phyloP scores from a whole-genome alignment of 2,888 invertebrate genomes.

The Tachystola acroxantha region DNA sequence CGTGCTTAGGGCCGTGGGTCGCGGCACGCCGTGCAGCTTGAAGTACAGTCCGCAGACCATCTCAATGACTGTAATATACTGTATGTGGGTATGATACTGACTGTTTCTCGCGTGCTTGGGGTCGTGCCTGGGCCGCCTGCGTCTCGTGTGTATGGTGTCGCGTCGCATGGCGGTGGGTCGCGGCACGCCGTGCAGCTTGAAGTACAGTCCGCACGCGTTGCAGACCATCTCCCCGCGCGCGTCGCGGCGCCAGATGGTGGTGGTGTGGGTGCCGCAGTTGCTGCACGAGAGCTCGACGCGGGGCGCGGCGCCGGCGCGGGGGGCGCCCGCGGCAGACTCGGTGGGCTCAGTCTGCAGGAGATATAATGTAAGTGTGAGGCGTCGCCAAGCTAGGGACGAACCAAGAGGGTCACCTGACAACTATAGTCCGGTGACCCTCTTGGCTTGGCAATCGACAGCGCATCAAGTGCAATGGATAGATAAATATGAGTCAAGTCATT shows the following conservation, averaged over 20 bases:
- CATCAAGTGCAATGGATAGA: no score
- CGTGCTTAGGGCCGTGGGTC: constrained; percentile 91
- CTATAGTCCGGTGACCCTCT: no score
- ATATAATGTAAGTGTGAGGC: no score
- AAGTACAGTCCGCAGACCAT: constrained; percentile 99
- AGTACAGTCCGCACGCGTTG: constrained; percentile 98
- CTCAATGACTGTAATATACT: no score
- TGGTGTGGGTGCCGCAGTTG: constrained; percentile 98
- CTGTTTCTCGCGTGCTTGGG: constrained; percentile 73
- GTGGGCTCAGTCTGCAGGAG: constrained; percentile 32
- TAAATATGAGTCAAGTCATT: no score
- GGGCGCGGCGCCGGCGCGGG: constrained; percentile 34
- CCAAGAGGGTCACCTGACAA: no score
- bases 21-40: constrained; percentile 96
- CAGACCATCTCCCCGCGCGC: constrained; percentile 98
- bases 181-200: constrained; percentile 96
- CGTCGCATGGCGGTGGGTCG: constrained; percentile 96
- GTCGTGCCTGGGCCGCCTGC: constrained; percentile 89
- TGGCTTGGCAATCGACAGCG: no score
- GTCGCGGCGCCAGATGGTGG: constrained; percentile 98
- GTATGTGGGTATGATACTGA: no score
- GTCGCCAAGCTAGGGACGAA: no score
- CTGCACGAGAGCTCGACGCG: constrained; percentile 94
- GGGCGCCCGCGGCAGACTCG: constrained; percentile 22
- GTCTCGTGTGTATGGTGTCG: constrained; percentile 96